phyloP scores from a whole-genome alignment of 2,797 vertebrate genomes.

The Spondyliosoma cantharus region DNA sequence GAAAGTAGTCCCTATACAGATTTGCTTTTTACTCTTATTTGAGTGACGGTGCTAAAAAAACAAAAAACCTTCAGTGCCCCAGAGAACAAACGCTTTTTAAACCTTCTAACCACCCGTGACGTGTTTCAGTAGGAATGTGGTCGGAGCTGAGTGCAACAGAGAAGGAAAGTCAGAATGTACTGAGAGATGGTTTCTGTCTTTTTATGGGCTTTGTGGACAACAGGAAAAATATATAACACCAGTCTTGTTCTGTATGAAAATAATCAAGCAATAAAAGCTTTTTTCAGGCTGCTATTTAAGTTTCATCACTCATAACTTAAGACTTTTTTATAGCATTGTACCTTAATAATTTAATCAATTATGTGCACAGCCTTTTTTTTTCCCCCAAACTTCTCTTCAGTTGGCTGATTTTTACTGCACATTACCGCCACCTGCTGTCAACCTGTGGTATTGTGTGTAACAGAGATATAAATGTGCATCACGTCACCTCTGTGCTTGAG shows the following conservation, averaged over 20 bases:
- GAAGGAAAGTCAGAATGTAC: too few species aligned
- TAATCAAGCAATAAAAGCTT: background rate
- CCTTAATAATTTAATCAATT: background rate
- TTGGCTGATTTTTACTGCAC: background rate
- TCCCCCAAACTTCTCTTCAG: background rate
- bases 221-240: background rate
- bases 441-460: background rate
- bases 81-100: background rate
- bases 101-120: background rate
- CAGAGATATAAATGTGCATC: rapidly evolving
- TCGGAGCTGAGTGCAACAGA: too few species aligned
- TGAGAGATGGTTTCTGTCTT: background rate
- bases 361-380: background rate
- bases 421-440: conserved; percentile 16
- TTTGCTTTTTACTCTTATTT: background rate
- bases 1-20: background rate
- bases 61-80: too few species aligned
- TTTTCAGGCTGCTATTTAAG: background rate
- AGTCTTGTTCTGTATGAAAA: too few species aligned
- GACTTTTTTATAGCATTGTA: background rate
- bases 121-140: background rate
- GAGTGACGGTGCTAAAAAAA: background rate
- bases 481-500: background rate
- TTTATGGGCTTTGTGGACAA: background rate
- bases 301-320: background rate